Conservation (phyloP, 2,797 vertebrate species). For the Simalia tracyae region DNA sequence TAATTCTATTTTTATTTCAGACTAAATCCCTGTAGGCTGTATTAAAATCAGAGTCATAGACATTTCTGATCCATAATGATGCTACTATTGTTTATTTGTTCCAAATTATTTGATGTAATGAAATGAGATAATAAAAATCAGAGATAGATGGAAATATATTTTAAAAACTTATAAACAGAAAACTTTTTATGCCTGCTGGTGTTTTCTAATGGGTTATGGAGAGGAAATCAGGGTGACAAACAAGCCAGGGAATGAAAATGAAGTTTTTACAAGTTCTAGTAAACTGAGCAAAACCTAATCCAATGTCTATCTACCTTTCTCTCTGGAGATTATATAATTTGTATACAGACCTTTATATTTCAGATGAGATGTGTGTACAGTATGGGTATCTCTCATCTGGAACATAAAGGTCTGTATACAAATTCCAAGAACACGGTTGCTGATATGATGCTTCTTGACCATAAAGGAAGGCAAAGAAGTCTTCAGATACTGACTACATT, state of each 20-base stretch:
- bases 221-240: background rate
- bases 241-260: background rate
- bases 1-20: background rate
- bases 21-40: background rate
- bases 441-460: background rate
- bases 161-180: background rate
- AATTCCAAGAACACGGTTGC: background rate
- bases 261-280: background rate
- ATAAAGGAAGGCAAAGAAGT: background rate
- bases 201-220: background rate
- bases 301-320: background rate
- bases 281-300: background rate
- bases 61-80: background rate
- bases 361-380: background rate
- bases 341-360: background rate
- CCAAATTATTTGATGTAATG: background rate
- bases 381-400: background rate
- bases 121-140: background rate
- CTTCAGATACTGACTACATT: background rate
- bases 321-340: background rate
- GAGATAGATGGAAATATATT: background rate
- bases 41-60: background rate
- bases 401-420: background rate
- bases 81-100: background rate
- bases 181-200: background rate